Evolutionary conservation across 2,797 vertebrate genomes (phyloP).

Genomic region (Danio aesculapii): DNA sequence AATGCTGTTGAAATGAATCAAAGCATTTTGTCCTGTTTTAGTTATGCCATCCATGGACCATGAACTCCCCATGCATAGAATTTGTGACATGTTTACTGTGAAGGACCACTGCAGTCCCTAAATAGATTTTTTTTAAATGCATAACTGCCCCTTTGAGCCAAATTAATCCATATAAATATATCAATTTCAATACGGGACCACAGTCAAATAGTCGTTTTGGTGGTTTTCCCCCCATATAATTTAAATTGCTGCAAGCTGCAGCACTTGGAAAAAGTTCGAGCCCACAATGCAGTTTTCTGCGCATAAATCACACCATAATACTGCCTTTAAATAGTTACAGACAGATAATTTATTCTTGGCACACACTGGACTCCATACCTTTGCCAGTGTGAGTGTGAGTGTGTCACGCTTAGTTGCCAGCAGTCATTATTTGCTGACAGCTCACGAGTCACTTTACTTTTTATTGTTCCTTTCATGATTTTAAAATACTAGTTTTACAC

Average conservation of each 20-base stretch:
- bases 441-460: conserved; percentile 66
- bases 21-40: conserved; percentile 25
- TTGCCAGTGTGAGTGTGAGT: conserved; percentile 60
- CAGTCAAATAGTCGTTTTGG: conserved; percentile 76
- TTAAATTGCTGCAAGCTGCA: conserved; percentile 78
- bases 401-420: conserved; percentile 68
- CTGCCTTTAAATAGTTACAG: conserved; percentile 80
- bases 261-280: conserved; percentile 76
- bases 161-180: conserved; percentile 67
- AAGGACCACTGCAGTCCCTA: conserved; percentile 40
- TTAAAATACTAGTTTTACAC: conserved; percentile 59
- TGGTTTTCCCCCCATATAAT: conserved; percentile 74
- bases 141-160: conserved; percentile 62
- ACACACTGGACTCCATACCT: conserved; percentile 51
- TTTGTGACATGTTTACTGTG: conserved; percentile 55
- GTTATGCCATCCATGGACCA: conserved; percentile 17
- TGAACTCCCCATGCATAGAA: conserved; percentile 51
- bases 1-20: conserved; percentile 30
- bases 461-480: conserved; percentile 63
- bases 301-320: conserved; percentile 78
- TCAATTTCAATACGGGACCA: conserved; percentile 73
- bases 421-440: conserved; percentile 74
- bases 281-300: conserved; percentile 65
- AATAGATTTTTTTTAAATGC: conserved; percentile 55
- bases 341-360: conserved; percentile 83